A percentile compares a stretch with the other conserved stretches of the same genome.
Evolutionary conservation across 92 coral and sea anemone species (phyloP).

Genomic region (Isaurus tuberculatus): DNA sequence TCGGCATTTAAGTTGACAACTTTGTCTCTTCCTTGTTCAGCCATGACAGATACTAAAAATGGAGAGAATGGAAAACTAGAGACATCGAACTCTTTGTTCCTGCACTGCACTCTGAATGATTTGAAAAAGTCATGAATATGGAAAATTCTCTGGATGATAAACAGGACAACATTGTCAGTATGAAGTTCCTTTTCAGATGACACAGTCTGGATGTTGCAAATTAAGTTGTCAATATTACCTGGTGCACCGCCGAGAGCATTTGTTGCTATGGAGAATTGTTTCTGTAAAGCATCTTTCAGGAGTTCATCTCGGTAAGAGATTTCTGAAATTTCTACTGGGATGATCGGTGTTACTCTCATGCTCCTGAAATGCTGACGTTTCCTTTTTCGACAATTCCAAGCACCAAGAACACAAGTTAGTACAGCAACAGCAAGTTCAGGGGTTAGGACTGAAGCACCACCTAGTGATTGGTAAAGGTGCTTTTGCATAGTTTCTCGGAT

Average conservation of each 20-base stretch:
- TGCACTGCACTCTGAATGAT: constrained; percentile 55
- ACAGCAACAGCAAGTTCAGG: constrained; percentile 82
- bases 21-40: constrained; percentile 45
- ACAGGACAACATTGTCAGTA: constrained; percentile 54
- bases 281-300: constrained; percentile 33
- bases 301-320: constrained; percentile 15
- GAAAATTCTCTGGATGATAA: constrained; percentile 67
- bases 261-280: constrained; percentile 31
- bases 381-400: constrained; percentile 67
- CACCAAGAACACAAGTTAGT: constrained; percentile 64
- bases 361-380: constrained; percentile 32
- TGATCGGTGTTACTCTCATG: constrained; percentile 49
- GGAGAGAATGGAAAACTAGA: constrained; percentile 40
- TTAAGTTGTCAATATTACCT: constrained; percentile 2
- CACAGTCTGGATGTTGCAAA: constrained; percentile 38
- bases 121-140: constrained; percentile 73
- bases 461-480: constrained; percentile 65
- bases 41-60: constrained; percentile 42
- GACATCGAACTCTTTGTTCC: constrained; percentile 71
- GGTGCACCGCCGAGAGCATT: not conserved
- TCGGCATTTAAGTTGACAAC: constrained; percentile 27
- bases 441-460: constrained; percentile 66
- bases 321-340: constrained; percentile 63
- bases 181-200: constrained; percentile 55
- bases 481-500: constrained; percentile 73